Percentiles rank a stretch among this genome's conserved stretches.
phyloP scores from a whole-genome alignment of 64 coral and sea anemone genomes.

The Actinia equina region DNA sequence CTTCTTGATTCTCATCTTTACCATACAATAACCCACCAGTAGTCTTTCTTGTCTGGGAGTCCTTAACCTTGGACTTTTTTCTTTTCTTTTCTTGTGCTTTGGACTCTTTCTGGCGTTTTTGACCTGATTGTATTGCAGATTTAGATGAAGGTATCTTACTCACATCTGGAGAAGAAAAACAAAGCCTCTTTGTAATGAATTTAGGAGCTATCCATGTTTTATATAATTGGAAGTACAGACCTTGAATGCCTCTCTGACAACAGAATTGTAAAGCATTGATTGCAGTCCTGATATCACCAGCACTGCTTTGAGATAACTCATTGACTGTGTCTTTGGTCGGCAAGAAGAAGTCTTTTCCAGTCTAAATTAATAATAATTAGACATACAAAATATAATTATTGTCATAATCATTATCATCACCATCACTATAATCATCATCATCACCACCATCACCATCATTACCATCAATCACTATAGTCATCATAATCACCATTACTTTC shows the following conservation, averaged over 20 bases:
- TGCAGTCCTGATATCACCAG: slow-evolving; percentile 85
- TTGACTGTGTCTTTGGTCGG: slow-evolving; percentile 84
- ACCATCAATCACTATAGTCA: not conserved
- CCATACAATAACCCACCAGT: not conserved
- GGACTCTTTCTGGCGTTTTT: not conserved
- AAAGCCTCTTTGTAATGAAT: too few species aligned
- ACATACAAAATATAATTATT: too few species aligned
- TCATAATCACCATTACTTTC: not conserved
- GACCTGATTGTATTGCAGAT: not conserved
- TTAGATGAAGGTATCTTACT: not conserved
- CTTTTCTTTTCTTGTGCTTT: not conserved
- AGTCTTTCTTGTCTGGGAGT: not conserved
- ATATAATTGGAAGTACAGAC: not conserved
- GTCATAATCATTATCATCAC: not conserved
- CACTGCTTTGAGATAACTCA: slow-evolving; percentile 71
- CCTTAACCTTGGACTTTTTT: not conserved
- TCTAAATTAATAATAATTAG: slow-evolving; percentile 16
- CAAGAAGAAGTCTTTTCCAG: slow-evolving; percentile 37
- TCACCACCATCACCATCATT: not conserved
- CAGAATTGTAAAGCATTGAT: slow-evolving; percentile 95
- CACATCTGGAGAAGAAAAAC: not conserved
- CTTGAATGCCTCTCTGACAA: slow-evolving; percentile 70
- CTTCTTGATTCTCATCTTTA: not conserved
- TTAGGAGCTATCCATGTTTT: too few species aligned
- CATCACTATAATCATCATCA: not conserved